Conservation (phyloP, 2,113 vertebrate genomes). For the Mus musculus region GRCm39 chr5:43418501-43419000, state of each 20-base stretch:
- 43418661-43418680: background rate
- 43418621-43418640: conserved; percentile 1
- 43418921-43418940: conserved; percentile 84
- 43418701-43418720: conserved; percentile 17
- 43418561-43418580: background rate
- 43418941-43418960: conserved; percentile 83
- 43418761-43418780: background rate
- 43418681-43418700: background rate
- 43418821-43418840: conserved; percentile 81
- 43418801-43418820: conserved; percentile 74
- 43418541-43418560: conserved; percentile 7
- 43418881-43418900: conserved; percentile 81
- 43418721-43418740: background rate
- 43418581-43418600: background rate
- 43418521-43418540: conserved; percentile 35
- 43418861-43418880: conserved; percentile 81
- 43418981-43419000: conserved; percentile 62
- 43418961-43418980: conserved; percentile 78
- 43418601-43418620: conserved; percentile 38
- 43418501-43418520: background rate
- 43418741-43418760: background rate
- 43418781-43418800: conserved; percentile 43
- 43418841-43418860: conserved; percentile 81
- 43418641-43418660: background rate
- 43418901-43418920: conserved; percentile 81